Evolutionary conservation across 2,113 vertebrate genomes (phyloP), one percentile per base, ranked within the genome.

Genomic region (Mesitornis unicolor): DNA sequence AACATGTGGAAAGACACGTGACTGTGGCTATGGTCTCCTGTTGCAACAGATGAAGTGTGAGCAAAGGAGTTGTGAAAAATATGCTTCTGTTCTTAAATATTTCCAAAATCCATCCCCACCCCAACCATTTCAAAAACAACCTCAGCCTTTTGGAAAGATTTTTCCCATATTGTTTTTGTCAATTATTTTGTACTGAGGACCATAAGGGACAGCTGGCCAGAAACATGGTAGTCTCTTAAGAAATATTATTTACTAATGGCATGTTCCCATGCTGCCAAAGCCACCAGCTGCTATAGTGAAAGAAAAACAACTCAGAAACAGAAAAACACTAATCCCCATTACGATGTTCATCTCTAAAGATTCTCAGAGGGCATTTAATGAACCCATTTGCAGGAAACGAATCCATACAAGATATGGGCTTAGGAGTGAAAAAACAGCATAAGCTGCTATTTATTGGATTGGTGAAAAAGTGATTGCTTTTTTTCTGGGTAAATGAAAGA

Each of bases 381-480:
- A 93, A 95, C 26, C 24, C 79, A 45, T 95, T 95, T 96, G 16
- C 42, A 87, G 95, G 83, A 95, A 96, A 75, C 89, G 31, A 93
- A 89, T 79, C 77, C 38, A 35, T 84, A 65, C 9, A 82, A 68
- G 36, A 64, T 69, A 93, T 4, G 19, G 57, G 50, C 45, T 90
- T 80, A 60, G 60, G 45, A 82, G 15, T 25, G 24, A 36, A 80
- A 77, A 76, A 95, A 2, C 9, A 93, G 10, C 50, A 57, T 54
- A 80, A 90, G 3, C 43, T 88, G 24, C 59, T 91, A 38, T 93
- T 96, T 96, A 71, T n/a, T n/a, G n/a, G n/a, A n/a, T n/a, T n/a
- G n/a, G n/a, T n/a, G n/a, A n/a, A n/a, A n/a, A n/a, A n/a, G n/a
- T n/a, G n/a, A n/a, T n/a, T n/a, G n/a, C n/a, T n/a, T n/a, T n/a